These are phyloP conservation scores for Melanophora roralis DNA, from an alignment of 2,888 invertebrate species.

Conservation along the genomic window DNA sequence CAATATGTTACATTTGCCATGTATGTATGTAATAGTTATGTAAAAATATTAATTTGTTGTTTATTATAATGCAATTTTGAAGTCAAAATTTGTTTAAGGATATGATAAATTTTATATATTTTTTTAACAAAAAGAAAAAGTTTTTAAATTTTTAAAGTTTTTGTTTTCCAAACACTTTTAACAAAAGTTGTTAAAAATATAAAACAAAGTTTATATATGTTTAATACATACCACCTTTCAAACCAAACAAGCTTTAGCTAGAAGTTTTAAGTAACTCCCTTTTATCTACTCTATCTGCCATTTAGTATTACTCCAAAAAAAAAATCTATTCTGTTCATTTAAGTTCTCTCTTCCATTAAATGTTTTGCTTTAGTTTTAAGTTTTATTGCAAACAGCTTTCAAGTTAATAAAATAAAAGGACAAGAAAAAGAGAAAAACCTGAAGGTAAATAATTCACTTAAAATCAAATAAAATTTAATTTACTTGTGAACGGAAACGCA, in stretches of 20 bases:
- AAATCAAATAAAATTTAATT: slow-evolving; percentile 64
- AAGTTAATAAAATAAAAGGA: slow-evolving; percentile 32
- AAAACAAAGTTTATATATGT: no score
- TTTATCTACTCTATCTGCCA: neutral
- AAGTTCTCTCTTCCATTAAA: neutral
- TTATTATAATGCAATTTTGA: no score
- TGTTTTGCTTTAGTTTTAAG: slow-evolving; percentile 5
- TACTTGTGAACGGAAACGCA: slow-evolving; percentile 62
- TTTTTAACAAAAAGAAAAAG: no score
- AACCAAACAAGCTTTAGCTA: neutral
- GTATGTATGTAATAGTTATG: slow-evolving; percentile 18
- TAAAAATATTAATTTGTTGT: slow-evolving; percentile 14
- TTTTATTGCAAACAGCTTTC: slow-evolving; percentile 3
- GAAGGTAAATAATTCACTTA: slow-evolving; percentile 62
- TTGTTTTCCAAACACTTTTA: no score
- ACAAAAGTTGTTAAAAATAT: no score
- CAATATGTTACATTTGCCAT: neutral
- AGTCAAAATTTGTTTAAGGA: no score
- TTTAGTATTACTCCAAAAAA: neutral
- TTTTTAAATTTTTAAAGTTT: no score
- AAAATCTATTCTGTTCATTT: neutral
- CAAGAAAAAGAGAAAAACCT: neutral
- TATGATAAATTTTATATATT: no score
- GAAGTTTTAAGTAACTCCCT: neutral
- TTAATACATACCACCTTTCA: neutral